A percentile compares a stretch with the other conserved stretches of the same genome.
Conservation (phyloP, 1,140 invertebrate species). For the Onthophagus taurus region DNA sequence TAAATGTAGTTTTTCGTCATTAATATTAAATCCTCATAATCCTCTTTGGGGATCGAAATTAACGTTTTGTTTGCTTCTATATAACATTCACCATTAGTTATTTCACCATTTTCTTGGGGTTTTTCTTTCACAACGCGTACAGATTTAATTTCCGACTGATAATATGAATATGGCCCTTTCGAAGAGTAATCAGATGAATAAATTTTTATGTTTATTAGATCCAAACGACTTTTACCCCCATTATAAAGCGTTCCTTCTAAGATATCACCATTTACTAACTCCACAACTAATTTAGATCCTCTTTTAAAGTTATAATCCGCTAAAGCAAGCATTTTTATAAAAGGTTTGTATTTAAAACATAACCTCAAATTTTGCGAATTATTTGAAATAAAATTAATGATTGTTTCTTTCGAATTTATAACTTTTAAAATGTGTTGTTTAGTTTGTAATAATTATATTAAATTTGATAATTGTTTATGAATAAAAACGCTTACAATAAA, state of each 20-base stretch:
- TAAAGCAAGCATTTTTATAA: too few species aligned
- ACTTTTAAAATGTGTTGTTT: too few species aligned
- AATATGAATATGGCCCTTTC: not conserved
- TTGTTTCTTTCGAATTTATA: too few species aligned
- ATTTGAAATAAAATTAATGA: too few species aligned
- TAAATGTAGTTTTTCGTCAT: conserved; percentile 2
- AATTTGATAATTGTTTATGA: too few species aligned
- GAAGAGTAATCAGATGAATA: not conserved
- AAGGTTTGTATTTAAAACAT: too few species aligned
- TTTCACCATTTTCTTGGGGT: not conserved
- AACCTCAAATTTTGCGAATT: too few species aligned
- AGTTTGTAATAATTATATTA: too few species aligned
- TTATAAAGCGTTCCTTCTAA: not conserved
- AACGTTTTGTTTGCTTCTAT: not conserved
- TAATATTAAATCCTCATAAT: conserved; percentile 1
- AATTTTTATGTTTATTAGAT: conserved; percentile 18
- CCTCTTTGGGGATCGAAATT: conserved; percentile 1
- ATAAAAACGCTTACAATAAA: too few species aligned
- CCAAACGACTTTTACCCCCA: not conserved
- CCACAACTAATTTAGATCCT: conserved; percentile 7
- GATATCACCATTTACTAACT: not conserved
- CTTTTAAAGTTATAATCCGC: conserved; percentile 16
- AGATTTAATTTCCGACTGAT: conserved; percentile 2
- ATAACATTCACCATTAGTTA: not conserved
- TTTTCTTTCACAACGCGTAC: not conserved